Conservation (phyloP, 2,888 invertebrate species). For the Dendrolimus pini region DNA sequence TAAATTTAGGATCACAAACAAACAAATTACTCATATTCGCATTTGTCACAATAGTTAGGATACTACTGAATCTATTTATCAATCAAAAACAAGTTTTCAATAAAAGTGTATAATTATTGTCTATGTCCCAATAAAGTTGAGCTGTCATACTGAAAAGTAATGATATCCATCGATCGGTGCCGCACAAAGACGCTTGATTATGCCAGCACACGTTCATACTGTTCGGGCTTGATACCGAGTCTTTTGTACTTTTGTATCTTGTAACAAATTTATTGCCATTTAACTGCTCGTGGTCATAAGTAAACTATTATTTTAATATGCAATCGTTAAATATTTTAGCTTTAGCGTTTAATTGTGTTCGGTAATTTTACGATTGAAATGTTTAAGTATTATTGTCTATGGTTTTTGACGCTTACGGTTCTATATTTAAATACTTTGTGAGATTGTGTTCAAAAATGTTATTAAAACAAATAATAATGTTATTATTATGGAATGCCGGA, state of each 20-base stretch:
- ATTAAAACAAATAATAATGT: too few relatives aligned
- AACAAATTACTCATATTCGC: too few relatives aligned
- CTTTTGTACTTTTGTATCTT: slow-evolving; percentile 29
- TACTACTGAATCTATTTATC: too few relatives aligned
- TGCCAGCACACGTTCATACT: slow-evolving; percentile 37
- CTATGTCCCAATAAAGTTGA: slow-evolving; percentile 15
- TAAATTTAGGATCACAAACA: too few relatives aligned
- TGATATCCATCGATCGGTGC: slow-evolving; percentile 1
- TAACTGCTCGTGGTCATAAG: slow-evolving; percentile 28
- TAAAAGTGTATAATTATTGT: too few relatives aligned
- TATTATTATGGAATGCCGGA: too few relatives aligned
- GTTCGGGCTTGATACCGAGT: slow-evolving; percentile 18
- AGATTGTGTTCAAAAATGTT: too few relatives aligned
- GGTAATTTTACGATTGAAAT: too few relatives aligned
- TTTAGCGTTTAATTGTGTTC: neutral
- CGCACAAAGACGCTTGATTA: slow-evolving; percentile 32
- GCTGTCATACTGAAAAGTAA: neutral
- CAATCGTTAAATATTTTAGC: neutral
- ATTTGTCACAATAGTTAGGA: too few relatives aligned
- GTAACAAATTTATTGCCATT: slow-evolving; percentile 23
- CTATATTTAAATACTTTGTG: neutral
- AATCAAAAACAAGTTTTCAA: too few relatives aligned
- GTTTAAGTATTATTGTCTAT: neutral
- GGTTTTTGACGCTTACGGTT: neutral
- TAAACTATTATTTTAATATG: slow-evolving; percentile 35